A percentile compares a stretch with the other conserved stretches of the same genome.
phyloP scores from a whole-genome alignment of 2,888 invertebrate genomes.

The Limnephilus marmoratus region DNA sequence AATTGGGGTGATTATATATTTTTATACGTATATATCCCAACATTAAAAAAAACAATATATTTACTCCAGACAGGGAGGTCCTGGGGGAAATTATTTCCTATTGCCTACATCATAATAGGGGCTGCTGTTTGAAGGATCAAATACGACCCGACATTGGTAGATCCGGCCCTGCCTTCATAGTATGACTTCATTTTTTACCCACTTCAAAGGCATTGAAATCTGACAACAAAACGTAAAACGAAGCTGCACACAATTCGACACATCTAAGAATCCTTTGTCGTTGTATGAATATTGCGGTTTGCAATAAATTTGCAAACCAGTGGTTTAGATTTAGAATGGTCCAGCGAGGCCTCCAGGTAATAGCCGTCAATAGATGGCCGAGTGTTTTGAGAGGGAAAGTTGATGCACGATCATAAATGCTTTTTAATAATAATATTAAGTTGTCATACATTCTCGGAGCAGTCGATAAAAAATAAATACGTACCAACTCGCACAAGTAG shows the following conservation, averaged over 20 bases:
- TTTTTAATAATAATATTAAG: conserved; percentile 36
- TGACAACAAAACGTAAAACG: background rate
- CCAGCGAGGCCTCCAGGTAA: background rate
- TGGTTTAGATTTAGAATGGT: conserved; percentile 34
- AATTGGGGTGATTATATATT: too few relatives aligned
- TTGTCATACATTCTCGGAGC: conserved; percentile 1
- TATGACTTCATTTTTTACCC: background rate
- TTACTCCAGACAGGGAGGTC: too few relatives aligned
- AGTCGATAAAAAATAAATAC: background rate
- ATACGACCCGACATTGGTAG: background rate
- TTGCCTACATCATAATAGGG: too few relatives aligned
- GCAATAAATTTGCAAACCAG: background rate
- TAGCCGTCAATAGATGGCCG: conserved; percentile 10
- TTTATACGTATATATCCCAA: too few relatives aligned
- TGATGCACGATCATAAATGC: conserved; percentile 44
- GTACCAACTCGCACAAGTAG: background rate
- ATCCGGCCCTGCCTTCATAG: background rate
- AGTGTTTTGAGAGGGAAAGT: conserved; percentile 30
- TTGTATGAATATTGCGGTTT: conserved; percentile 18
- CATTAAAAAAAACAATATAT: too few relatives aligned
- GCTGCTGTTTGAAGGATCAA: background rate
- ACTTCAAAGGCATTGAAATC: background rate
- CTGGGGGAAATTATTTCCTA: too few relatives aligned
- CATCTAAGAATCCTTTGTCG: background rate
- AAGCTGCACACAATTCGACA: background rate